Evolutionary conservation across 2,888 invertebrate species (phyloP).

Genomic region (Dimorphilus gyrociliatus): DNA sequence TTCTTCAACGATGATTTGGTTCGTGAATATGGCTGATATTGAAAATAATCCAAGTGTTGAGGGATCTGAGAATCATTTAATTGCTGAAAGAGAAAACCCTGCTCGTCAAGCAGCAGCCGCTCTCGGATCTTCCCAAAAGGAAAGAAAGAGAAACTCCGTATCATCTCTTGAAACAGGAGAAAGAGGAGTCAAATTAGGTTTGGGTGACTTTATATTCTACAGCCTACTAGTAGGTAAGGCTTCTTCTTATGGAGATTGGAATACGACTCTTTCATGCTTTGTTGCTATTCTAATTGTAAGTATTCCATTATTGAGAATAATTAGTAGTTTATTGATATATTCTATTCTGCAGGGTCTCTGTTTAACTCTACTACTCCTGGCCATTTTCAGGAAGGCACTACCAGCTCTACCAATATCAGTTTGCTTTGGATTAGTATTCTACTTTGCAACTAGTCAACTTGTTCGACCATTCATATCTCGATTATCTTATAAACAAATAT

Average conservation of each 20-base stretch:
- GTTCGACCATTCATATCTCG: constrained; percentile 76
- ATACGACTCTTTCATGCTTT: constrained; percentile 88
- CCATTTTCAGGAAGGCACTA: constrained; percentile 81
- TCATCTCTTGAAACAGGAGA: too few species aligned
- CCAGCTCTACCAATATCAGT: constrained; percentile 93
- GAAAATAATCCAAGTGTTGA: constrained; percentile 3
- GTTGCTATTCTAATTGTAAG: constrained; percentile 83
- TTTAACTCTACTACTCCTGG: constrained; percentile 69
- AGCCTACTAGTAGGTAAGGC: constrained; percentile 91
- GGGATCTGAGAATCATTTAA: too few species aligned
- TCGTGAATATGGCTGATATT: not conserved
- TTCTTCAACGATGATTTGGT: not conserved
- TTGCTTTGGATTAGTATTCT: constrained; percentile 82
- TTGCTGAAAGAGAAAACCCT: too few species aligned
- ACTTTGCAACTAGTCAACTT: constrained; percentile 73
- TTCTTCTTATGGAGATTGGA: constrained; percentile 96
- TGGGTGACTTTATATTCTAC: constrained; percentile 95
- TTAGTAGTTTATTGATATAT: not conserved
- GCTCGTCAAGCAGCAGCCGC: too few species aligned
- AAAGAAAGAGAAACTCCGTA: too few species aligned
- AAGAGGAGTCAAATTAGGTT: constrained; percentile 69
- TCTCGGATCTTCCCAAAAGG: too few species aligned
- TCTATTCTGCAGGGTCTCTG: constrained; percentile 58
- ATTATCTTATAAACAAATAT: constrained; percentile 4
- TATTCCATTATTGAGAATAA: constrained; percentile 15